A percentile compares a stretch with the other conserved stretches of the same genome.
phyloP scores from a whole-genome alignment of 2,888 invertebrate species.

The Ceratothoa steindachneri region DNA sequence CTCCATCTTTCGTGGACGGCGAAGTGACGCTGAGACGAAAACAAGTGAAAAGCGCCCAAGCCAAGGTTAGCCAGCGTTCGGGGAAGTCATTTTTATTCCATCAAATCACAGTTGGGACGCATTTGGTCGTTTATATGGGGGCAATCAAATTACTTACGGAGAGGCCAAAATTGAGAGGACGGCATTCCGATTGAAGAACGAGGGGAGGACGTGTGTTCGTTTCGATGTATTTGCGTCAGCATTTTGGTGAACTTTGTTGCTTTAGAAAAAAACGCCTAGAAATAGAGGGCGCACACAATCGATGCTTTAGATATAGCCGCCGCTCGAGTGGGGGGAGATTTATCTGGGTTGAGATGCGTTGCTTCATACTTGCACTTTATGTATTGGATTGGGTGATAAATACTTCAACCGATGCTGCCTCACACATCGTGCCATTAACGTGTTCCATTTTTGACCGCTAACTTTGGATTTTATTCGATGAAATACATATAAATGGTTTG shows the following conservation, averaged over 20 bases:
- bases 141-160: slow-evolving; percentile 40
- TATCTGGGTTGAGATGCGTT: no score
- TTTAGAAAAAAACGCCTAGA: not conserved
- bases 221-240: not conserved
- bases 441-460: no score
- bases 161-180: slow-evolving; percentile 20
- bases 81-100: slow-evolving; percentile 39
- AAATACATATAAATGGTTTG: no score
- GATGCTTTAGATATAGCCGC: no score
- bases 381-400: no score
- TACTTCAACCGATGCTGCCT: no score
- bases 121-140: slow-evolving; percentile 41
- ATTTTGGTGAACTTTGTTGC: not conserved
- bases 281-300: not conserved
- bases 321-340: no score
- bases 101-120: slow-evolving; percentile 42
- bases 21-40: not conserved
- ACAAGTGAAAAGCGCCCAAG: not conserved
- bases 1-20: not conserved
- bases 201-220: not conserved
- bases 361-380: no score
- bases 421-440: no score
- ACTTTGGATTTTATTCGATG: no score
- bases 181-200: not conserved
- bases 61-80: slow-evolving; percentile 19